Base-by-base conservation (phyloP, 2,888 invertebrate genomes). In the Spialia ferax region DNA sequence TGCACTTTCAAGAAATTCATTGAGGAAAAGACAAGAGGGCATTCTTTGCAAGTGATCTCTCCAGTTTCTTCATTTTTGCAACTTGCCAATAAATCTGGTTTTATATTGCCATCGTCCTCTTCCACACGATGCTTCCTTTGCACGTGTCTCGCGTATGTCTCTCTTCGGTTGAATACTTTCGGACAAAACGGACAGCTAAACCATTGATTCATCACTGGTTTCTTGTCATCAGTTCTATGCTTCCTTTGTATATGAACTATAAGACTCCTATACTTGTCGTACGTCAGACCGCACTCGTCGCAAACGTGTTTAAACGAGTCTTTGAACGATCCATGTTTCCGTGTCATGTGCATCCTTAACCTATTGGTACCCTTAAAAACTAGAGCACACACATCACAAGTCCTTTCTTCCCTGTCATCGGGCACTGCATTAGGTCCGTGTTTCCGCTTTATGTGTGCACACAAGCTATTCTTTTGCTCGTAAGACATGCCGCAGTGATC, bases 401-500 rank as follows among this genome's bases (percentile, higher is more conserved):
- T 85, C 10, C 81, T 72, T 68, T 92, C 91, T 52, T 84, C 80
- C 15, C 76, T 74, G 56, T 91, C 92, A 45, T 91, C 87, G 1
- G 79, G 79, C 1, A 74, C 73, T 0, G 87, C 74, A 56, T 86
- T 73, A 0, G 91, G 89, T 0, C 86, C 88, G 26, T 93, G 93
- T 79, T 91, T 93, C 45, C 93, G 81, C 60, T 82, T 87, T 0
- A 90, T 87, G 75, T 93, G 93, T 8, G 89, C 90, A 0, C 83
- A 80, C 55, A 93, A 75, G 74, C 93, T 93, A 45, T 87, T 90
- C 63, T 91, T 92, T 68, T 81, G 81, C 54, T 91, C 91, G 20
- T 93, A 93, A 0, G 90, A 79, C 89, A 92, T 90, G 0, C 88
- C 85, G 48, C 93, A 93, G 55, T 85, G 79, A 72, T 92, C 87